Evolutionary conservation across 2,113 vertebrate species (phyloP).

Genomic region (Antigone vipio): DNA sequence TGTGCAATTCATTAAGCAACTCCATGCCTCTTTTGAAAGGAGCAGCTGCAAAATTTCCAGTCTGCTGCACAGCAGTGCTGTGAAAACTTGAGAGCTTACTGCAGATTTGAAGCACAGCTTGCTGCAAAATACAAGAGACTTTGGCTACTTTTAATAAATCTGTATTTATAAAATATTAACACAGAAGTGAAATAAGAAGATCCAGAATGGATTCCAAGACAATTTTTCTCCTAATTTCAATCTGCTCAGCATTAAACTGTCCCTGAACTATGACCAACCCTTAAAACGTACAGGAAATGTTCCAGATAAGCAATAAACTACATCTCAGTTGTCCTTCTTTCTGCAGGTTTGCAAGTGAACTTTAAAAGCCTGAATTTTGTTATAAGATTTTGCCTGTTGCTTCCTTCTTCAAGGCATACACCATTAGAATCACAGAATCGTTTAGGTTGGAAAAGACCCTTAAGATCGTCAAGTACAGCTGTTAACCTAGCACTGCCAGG

Average conservation of each 20-base stretch:
- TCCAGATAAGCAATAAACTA: neutral
- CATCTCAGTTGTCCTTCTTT: neutral
- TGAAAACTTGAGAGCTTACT: neutral
- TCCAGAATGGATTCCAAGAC: neutral
- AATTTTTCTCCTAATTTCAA: neutral
- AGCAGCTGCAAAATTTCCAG: neutral
- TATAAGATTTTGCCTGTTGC: neutral
- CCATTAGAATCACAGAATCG: neutral
- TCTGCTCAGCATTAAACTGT: neutral
- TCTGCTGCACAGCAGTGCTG: neutral
- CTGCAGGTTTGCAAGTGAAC: neutral
- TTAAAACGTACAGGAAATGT: neutral
- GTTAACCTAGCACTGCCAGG: neutral
- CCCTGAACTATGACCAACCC: neutral
- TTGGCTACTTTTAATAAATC: neutral
- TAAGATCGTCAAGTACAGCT: neutral
- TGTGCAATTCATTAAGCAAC: neutral
- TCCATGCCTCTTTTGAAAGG: neutral
- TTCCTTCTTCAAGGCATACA: neutral
- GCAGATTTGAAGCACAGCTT: neutral
- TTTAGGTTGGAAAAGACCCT: neutral
- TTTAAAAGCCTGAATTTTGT: neutral
- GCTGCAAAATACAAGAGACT: neutral
- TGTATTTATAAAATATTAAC: neutral
- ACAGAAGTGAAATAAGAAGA: neutral